phyloP scores from a whole-genome alignment of 2,888 invertebrate species.

The Gnatocerus cornutus region DNA sequence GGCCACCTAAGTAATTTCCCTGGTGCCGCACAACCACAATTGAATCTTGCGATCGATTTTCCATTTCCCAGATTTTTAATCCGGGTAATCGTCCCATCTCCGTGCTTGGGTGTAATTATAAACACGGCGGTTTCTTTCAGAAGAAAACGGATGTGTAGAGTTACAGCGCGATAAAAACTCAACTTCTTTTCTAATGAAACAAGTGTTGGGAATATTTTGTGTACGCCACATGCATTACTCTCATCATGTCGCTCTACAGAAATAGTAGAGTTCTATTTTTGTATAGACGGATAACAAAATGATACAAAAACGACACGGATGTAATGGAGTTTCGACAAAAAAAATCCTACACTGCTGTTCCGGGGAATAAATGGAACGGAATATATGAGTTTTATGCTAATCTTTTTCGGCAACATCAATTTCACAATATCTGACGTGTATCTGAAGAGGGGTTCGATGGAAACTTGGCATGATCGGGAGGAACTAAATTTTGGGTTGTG shows the following conservation, averaged over 20 bases:
- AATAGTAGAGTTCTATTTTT: slow-evolving; percentile 34
- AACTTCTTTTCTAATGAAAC: slow-evolving; percentile 36
- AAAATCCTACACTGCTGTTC: slow-evolving; percentile 34
- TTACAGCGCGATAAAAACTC: slow-evolving; percentile 2
- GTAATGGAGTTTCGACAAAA: slow-evolving; percentile 28
- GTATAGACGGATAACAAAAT: slow-evolving; percentile 37
- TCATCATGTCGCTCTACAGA: slow-evolving; percentile 22
- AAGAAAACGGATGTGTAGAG: slow-evolving; percentile 30
- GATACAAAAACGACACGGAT: slow-evolving; percentile 30
- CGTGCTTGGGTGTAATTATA: not conserved
- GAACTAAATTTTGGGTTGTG: slow-evolving; percentile 21
- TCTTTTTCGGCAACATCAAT: slow-evolving; percentile 39
- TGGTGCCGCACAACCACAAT: slow-evolving; percentile 31
- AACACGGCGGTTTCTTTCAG: slow-evolving; percentile 14
- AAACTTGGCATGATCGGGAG: slow-evolving; percentile 32
- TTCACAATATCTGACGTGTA: slow-evolving; percentile 39
- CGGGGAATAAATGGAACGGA: slow-evolving; percentile 36
- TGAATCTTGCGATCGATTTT: slow-evolving; percentile 27
- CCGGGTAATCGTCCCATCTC: slow-evolving; percentile 14
- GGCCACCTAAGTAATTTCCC: slow-evolving; percentile 31
- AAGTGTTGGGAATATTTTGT: slow-evolving; percentile 30
- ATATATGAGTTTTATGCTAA: slow-evolving; percentile 43
- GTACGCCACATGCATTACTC: slow-evolving; percentile 30
- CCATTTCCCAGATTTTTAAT: slow-evolving; percentile 17
- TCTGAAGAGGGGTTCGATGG: slow-evolving; percentile 37